A percentile compares a stretch with the other conserved stretches of the same genome.
Evolutionary conservation across 2,797 vertebrate genomes (phyloP).

Genomic region (Scleropages formosus): DNA sequence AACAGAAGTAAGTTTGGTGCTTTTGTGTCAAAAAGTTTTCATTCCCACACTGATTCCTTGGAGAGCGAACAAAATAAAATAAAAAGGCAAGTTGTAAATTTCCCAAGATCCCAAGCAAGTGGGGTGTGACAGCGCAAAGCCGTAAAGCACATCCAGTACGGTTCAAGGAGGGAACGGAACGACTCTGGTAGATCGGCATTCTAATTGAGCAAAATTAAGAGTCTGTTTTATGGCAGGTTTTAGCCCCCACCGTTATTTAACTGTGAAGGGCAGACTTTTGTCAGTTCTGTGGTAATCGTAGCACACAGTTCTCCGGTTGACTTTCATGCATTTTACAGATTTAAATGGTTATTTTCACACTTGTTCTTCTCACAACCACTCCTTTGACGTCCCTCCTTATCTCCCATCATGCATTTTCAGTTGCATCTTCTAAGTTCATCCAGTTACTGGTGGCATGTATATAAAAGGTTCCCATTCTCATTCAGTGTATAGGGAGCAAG

Average conservation of each 20-base stretch:
- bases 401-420: no score
- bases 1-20: background rate
- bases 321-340: no score
- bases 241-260: background rate
- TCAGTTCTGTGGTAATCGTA: background rate
- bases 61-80: background rate
- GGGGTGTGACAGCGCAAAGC: no score
- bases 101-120: background rate
- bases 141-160: background rate
- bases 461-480: no score
- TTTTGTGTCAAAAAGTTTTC: slow-evolving; percentile 8
- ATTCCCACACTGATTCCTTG: background rate
- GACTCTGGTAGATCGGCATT: background rate
- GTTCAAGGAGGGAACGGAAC: background rate
- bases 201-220: background rate
- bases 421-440: no score
- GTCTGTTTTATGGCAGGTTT: background rate
- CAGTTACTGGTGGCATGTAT: no score
- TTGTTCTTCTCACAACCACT: no score
- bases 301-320: no score
- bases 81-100: slow-evolving; percentile 10
- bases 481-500: no score
- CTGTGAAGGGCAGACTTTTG: slow-evolving; percentile 1
- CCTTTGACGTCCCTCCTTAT: background rate
- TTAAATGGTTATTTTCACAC: no score